Percentiles rank a stretch among this genome's conserved stretches.
phyloP scores from a whole-genome alignment of 2,888 invertebrate species.

The Leucoptera coffeella region DNA sequence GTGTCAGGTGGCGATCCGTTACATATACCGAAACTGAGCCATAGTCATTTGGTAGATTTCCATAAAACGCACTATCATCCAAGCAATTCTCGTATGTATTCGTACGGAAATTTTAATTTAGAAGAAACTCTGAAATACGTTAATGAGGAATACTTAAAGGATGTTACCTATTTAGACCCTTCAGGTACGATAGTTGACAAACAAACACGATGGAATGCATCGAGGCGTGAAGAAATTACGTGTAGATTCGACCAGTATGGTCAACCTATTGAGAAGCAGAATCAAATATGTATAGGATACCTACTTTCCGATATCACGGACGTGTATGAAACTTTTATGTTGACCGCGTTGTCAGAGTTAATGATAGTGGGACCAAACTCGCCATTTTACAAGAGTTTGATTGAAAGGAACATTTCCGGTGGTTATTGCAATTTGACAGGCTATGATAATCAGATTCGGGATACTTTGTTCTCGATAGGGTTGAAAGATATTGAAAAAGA shows the following conservation, averaged over 20 bases:
- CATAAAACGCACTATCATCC: constrained; percentile 87
- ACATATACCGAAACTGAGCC: constrained; percentile 76
- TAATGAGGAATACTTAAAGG: constrained; percentile 63
- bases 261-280: constrained; percentile 75
- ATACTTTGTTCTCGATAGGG: constrained; percentile 80
- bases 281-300: constrained; percentile 73
- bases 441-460: constrained; percentile 73
- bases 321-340: constrained; percentile 68
- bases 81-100: constrained; percentile 82
- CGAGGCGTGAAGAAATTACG: constrained; percentile 55
- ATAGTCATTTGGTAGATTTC: constrained; percentile 73
- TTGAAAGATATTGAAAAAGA: constrained; percentile 73
- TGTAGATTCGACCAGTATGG: constrained; percentile 78
- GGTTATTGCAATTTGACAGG: constrained; percentile 82
- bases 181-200: constrained; percentile 63
- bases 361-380: constrained; percentile 85
- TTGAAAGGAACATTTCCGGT: constrained; percentile 85
- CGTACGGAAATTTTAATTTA: constrained; percentile 85
- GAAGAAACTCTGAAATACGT: constrained; percentile 71
- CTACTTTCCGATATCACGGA: constrained; percentile 75
- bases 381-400: constrained; percentile 82
- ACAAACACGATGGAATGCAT: constrained; percentile 68
- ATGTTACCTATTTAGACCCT: constrained; percentile 54
- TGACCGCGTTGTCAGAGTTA: constrained; percentile 70
- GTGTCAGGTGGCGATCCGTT: constrained; percentile 88